Evolutionary conservation across 2,113 vertebrate genomes (phyloP).

Genomic region (Grammomys dolichurus): DNA sequence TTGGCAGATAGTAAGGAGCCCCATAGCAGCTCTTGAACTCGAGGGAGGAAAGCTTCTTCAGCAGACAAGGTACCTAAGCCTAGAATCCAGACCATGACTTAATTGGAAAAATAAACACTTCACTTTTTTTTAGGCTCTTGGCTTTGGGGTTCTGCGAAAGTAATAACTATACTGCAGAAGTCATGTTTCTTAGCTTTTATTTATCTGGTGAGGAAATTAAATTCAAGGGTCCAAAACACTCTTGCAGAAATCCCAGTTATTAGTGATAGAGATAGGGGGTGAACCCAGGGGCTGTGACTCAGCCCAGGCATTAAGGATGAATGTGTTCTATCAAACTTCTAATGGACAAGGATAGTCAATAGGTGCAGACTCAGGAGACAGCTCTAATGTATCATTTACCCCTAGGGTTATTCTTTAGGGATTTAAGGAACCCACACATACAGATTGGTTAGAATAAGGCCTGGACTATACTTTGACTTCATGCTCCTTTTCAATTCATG

Average conservation of each 20-base stretch:
- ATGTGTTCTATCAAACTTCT: background rate
- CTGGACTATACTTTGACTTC: background rate
- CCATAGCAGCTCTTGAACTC: background rate
- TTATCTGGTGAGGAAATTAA: slow-evolving; percentile 42
- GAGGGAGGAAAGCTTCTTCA: background rate
- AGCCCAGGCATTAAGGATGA: background rate
- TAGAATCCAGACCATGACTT: background rate
- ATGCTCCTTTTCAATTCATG: background rate
- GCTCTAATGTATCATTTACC: background rate
- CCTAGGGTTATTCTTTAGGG: background rate
- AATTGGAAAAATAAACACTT: slow-evolving; percentile 42
- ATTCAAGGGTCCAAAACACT: background rate
- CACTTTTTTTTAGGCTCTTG: background rate
- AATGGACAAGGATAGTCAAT: background rate
- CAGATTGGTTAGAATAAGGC: background rate
- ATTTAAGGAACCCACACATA: background rate
- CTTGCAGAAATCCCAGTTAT: background rate
- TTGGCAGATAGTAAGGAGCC: background rate
- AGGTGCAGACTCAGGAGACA: fast-evolving
- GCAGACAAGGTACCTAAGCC: background rate
- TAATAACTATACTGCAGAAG: background rate
- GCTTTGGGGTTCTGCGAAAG: background rate
- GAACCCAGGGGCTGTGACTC: background rate
- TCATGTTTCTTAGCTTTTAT: slow-evolving; percentile 29
- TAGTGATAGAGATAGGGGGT: background rate